phyloP scores from a whole-genome alignment of 2,113 vertebrate species.

The Larimichthys crocea region DNA sequence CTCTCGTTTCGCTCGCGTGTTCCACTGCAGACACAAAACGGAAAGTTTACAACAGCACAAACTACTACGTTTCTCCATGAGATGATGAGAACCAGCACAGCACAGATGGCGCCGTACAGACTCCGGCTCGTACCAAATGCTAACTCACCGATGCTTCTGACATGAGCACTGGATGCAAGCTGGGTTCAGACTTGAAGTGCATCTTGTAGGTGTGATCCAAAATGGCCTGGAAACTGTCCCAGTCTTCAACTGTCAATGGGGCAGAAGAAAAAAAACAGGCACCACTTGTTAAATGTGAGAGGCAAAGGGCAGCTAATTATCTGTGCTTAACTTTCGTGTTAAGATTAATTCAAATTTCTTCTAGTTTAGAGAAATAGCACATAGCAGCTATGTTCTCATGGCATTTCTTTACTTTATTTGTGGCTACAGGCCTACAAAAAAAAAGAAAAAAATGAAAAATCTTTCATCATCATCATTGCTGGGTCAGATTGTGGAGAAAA shows the following conservation, averaged over 20 bases:
- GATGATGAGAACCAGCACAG: not conserved
- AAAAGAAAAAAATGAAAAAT: not conserved
- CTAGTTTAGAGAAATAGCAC: not conserved
- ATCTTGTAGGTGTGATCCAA: constrained; percentile 98
- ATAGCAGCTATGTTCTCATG: not conserved
- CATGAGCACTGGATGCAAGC: constrained; percentile 98
- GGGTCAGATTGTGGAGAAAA: constrained; percentile 69
- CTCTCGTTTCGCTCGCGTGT: constrained; percentile 97
- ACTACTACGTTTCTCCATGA: not conserved
- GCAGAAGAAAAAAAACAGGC: constrained; percentile 18
- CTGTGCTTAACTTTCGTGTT: not conserved
- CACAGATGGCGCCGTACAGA: not conserved
- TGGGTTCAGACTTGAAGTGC: constrained; percentile 98
- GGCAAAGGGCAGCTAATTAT: not conserved
- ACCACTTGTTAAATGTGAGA: not conserved
- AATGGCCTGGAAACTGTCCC: constrained; percentile 99
- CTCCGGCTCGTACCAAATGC: not conserved
- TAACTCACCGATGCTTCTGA: constrained; percentile 96
- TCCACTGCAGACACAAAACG: constrained; percentile 88
- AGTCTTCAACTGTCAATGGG: constrained; percentile 93
- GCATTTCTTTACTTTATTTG: not conserved
- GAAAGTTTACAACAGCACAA: constrained; percentile 20
- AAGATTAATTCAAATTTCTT: not conserved
- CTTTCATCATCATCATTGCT: constrained; percentile 31
- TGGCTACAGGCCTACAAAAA: not conserved